These are phyloP conservation scores for Heterotis niloticus DNA, from an alignment of 2,113 vertebrate species.

Conservation along the genomic window DNA sequence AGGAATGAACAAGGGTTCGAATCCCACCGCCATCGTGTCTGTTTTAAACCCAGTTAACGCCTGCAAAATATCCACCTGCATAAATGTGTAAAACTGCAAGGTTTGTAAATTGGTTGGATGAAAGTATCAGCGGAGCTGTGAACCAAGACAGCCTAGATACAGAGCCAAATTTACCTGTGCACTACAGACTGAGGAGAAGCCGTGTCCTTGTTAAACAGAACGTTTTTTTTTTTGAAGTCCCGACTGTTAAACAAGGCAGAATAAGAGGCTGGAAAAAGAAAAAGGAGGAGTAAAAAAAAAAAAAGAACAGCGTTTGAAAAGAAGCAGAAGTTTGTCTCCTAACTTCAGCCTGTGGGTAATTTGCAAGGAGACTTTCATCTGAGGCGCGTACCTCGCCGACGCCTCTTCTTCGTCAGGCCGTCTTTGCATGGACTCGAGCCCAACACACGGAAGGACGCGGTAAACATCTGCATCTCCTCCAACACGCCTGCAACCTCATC, in stretches of 20 bases:
- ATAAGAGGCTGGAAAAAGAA: constrained; percentile 3
- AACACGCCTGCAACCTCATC: not conserved
- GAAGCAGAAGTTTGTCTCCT: constrained; percentile 4
- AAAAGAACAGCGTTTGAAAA: not conserved
- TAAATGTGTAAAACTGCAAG: constrained; percentile 15
- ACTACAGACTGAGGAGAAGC: constrained; percentile 3
- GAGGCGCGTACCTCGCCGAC: not conserved
- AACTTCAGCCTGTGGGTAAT: constrained; percentile 13
- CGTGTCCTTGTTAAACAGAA: constrained; percentile 18
- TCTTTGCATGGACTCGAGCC: not conserved
- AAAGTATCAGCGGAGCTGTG: not conserved
- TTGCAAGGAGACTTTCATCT: constrained; percentile 16
- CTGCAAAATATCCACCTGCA: not conserved
- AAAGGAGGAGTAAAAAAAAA: not conserved
- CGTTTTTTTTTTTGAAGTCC: constrained; percentile 13
- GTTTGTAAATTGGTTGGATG: constrained; percentile 4
- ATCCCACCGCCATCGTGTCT: not conserved
- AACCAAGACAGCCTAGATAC: constrained; percentile 16
- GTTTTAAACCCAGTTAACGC: not conserved
- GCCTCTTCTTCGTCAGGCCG: not conserved
- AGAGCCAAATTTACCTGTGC: constrained; percentile 4
- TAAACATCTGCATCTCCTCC: not conserved
- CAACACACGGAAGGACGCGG: not conserved
- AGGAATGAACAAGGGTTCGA: too few relatives aligned
- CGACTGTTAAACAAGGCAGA: constrained; percentile 20